These are phyloP conservation scores for Probosciger aterrimus DNA, from an alignment of 2,113 vertebrate genomes.

Conservation along the genomic window DNA sequence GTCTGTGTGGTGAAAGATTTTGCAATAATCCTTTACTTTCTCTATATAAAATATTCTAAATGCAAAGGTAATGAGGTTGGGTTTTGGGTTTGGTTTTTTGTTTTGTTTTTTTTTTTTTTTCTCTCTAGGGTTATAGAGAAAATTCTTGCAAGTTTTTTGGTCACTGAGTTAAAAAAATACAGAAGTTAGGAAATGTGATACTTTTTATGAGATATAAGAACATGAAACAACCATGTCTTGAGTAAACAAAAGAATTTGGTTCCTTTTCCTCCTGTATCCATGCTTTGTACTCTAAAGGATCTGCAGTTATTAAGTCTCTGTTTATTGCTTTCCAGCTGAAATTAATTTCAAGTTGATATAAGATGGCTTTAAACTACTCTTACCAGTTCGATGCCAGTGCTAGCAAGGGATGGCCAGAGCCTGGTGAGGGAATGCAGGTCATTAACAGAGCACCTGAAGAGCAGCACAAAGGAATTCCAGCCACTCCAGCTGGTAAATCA, in stretches of 20 bases:
- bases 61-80: not conserved
- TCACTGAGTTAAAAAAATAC: not conserved
- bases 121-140: not conserved
- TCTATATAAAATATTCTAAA: not conserved
- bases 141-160: not conserved
- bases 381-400: not conserved
- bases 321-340: not conserved
- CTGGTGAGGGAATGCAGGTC: not conserved
- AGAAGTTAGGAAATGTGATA: not conserved
- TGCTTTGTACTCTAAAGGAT: not conserved
- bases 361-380: not conserved
- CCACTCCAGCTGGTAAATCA: not conserved
- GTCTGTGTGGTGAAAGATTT: not conserved
- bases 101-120: not conserved
- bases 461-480: not conserved
- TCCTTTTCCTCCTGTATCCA: not conserved
- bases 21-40: slow-evolving; percentile 20
- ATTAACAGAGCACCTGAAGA: not conserved
- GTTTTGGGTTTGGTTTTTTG: not conserved
- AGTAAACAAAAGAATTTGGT: not conserved
- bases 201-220: not conserved
- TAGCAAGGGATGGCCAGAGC: not conserved
- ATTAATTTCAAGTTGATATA: not conserved
- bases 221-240: not conserved
- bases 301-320: not conserved